Conservation (phyloP, 2,797 vertebrate genomes). For the Alectoris magna region DNA sequence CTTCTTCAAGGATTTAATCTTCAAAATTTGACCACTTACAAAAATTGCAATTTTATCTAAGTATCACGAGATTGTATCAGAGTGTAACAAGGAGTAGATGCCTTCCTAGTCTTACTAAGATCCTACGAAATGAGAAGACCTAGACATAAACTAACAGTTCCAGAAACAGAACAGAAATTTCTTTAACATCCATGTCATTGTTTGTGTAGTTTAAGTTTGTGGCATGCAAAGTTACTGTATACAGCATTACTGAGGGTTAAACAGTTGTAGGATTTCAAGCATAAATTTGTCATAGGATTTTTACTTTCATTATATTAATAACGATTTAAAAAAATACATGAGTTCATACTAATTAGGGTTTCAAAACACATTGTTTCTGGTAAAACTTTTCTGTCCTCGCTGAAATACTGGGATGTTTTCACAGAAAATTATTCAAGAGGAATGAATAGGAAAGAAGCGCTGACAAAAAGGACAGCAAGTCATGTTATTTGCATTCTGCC, state of each 20-base stretch:
- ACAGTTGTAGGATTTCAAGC: background rate
- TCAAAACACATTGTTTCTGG: background rate
- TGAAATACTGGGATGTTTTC: background rate
- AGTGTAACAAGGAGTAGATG: background rate
- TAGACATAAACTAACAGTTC: background rate
- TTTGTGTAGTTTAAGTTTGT: background rate
- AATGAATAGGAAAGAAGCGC: background rate
- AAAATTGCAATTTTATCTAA: background rate
- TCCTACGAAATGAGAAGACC: background rate
- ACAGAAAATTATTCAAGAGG: background rate
- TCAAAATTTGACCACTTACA: background rate
- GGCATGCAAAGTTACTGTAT: background rate
- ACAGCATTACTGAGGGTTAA: background rate
- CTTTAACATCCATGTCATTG: background rate
- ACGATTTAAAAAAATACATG: background rate
- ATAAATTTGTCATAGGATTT: background rate
- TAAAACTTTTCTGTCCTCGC: background rate
- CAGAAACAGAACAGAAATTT: background rate
- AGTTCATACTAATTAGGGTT: background rate
- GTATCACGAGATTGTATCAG: background rate
- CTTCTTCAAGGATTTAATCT: background rate
- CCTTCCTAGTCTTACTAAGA: background rate
- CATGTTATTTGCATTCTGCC: background rate
- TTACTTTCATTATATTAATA: background rate
- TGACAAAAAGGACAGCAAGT: background rate